Conservation (phyloP, 2,888 invertebrate genomes). For the Notodonta dromedarius region DNA sequence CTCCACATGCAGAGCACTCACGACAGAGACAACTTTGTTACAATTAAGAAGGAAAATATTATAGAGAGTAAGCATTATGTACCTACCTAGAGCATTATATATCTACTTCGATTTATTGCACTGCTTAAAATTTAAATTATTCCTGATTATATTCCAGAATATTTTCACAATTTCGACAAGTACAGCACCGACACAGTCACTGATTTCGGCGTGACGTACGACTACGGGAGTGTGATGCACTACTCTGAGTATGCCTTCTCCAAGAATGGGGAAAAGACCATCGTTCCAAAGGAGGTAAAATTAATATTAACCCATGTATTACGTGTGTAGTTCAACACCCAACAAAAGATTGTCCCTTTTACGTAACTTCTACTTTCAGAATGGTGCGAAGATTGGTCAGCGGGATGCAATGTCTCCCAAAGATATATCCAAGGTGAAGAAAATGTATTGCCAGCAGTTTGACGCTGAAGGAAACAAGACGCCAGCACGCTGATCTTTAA, state of each 20-base stretch:
- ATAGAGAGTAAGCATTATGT: slow-evolving; percentile 75
- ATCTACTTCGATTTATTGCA: too few relatives aligned
- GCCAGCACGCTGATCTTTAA: neutral
- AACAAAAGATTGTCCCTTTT: neutral
- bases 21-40: slow-evolving; percentile 90
- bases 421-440: slow-evolving; percentile 68
- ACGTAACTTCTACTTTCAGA: slow-evolving; percentile 49
- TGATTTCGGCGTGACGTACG: slow-evolving; percentile 87
- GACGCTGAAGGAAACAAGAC: too few relatives aligned
- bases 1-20: slow-evolving; percentile 93
- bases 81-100: too few relatives aligned
- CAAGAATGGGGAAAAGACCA: slow-evolving; percentile 86
- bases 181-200: slow-evolving; percentile 86
- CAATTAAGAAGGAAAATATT: slow-evolving; percentile 90
- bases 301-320: too few relatives aligned
- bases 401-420: slow-evolving; percentile 69
- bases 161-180: slow-evolving; percentile 81
- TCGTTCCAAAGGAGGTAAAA: slow-evolving; percentile 79
- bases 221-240: slow-evolving; percentile 90
- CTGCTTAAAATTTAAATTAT: too few relatives aligned
- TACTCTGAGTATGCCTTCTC: slow-evolving; percentile 88
- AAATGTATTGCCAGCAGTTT: slow-evolving; percentile 64
- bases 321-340: too few relatives aligned
- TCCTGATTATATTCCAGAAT: slow-evolving; percentile 59
- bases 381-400: slow-evolving; percentile 66